These are phyloP conservation scores for Rutilus rutilus DNA, from an alignment of 2,113 vertebrate species.

Conservation along the genomic window DNA sequence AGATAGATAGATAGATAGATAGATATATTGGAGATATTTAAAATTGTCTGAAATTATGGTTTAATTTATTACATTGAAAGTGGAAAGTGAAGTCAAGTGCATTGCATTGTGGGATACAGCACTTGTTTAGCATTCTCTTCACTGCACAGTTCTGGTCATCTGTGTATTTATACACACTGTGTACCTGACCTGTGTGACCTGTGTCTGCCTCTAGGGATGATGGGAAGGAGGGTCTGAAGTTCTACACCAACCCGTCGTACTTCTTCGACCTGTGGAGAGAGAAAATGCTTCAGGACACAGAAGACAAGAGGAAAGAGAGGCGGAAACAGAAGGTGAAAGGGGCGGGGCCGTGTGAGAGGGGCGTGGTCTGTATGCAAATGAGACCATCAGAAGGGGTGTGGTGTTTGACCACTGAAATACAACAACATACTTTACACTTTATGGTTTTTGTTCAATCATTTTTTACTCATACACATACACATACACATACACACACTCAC, in stretches of 20 bases:
- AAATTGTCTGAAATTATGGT: neutral
- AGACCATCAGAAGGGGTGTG: neutral
- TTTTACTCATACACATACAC: slow-evolving; percentile 25
- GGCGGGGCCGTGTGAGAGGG: neutral
- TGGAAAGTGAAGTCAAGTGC: neutral
- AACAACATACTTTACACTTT: neutral
- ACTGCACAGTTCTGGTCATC: neutral
- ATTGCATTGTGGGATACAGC: neutral
- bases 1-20: too few relatives aligned
- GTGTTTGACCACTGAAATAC: neutral
- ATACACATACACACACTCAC: neutral
- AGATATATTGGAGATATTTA: neutral
- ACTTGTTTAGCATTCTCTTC: neutral
- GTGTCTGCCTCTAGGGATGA: slow-evolving; percentile 85
- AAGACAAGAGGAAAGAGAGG: slow-evolving; percentile 98
- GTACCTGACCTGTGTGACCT: neutral
- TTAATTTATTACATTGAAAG: neutral
- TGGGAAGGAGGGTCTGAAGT: slow-evolving; percentile 95
- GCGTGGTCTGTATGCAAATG: neutral
- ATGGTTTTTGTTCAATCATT: neutral
- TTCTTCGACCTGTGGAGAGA: slow-evolving; percentile 99
- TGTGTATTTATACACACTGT: neutral
- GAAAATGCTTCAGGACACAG: slow-evolving; percentile 98
- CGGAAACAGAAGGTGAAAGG: slow-evolving; percentile 92
- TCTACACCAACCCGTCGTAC: slow-evolving; percentile 98